phyloP scores from a whole-genome alignment of 2,113 vertebrate species.

The Mesoclemmys tuberculata region DNA sequence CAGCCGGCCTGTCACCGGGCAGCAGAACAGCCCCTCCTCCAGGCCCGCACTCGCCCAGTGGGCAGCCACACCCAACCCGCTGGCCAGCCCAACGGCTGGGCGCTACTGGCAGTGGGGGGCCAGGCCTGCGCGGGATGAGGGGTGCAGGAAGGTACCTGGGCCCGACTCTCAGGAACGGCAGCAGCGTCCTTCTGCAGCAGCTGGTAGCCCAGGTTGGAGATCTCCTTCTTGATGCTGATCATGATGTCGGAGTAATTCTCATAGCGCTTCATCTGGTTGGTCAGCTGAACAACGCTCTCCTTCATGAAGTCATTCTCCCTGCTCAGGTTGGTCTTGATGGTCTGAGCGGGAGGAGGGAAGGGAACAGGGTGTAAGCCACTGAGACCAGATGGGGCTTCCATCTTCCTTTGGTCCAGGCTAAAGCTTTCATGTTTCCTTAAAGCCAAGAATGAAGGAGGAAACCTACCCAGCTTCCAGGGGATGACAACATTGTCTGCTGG shows the following conservation, averaged over 20 bases:
- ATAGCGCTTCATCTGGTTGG: constrained; percentile 89
- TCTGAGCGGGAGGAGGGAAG: constrained; percentile 75
- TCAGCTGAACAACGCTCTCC: constrained; percentile 89
- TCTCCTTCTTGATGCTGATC: constrained; percentile 96
- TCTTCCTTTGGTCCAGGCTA: neutral
- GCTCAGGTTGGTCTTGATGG: constrained; percentile 93
- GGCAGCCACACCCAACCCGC: neutral
- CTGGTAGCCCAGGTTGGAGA: constrained; percentile 92
- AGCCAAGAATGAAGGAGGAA: neutral
- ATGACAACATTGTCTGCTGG: neutral
- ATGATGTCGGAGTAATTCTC: constrained; percentile 97
- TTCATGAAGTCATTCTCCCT: constrained; percentile 93
- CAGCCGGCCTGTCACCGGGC: neutral
- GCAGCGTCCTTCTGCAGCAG: constrained; percentile 91
- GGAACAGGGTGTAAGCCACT: neutral
- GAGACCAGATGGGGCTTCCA: fast-evolving
- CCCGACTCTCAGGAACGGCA: constrained; percentile 73
- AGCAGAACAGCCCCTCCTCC: too few species aligned
- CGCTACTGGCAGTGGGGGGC: too few species aligned
- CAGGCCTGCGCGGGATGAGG: fast-evolving
- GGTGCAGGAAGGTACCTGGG: constrained; percentile 80
- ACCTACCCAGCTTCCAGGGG: neutral
- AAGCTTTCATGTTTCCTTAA: neutral
- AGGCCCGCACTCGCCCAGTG: neutral
- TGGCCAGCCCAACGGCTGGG: neutral